Base-by-base conservation (phyloP, 2,888 invertebrate genomes). In the Diaphora mendica region DNA sequence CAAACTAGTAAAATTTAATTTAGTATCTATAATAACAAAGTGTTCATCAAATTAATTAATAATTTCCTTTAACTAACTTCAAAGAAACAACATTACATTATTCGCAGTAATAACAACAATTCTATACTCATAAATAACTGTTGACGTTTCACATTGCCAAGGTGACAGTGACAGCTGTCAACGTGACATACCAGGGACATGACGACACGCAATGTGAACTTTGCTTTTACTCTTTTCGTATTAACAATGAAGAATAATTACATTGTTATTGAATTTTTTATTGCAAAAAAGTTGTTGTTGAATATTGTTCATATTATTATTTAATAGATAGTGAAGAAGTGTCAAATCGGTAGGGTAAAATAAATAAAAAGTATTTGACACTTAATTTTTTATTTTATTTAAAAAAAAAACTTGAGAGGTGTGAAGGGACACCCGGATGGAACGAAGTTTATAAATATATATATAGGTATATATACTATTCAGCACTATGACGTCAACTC, bases 161-260 rank as follows among this genome's bases (percentile, higher is more conserved):
- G 86, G 87, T 89, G 87, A 88, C 87, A 74, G 77, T 84, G 90
- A 86, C 90, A 88, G 86, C 85, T 89, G 90, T 90, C 89, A 90
- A 74, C 77, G 73, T 88, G 86, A 83, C 79, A 83, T 79, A 74
- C 74, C 73, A 76, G 74, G 83, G 78, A 82, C 79, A 79, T 80
- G 73, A 73, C 70, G 71, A 35, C 68, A 66, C 67, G 67, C 64
- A 39, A 66, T 70, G 55, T 68, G 77, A 66, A 79, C 26, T 76
- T 81, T 72, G 66, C 70, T 64, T 74, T 74, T 70, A 59, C 69
- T 62, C 70, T 70, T 71, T 76, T 77, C 74, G 35, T 74, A 55
- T 64, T 51, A 59, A 77, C 59, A 64, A 68, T 73, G 76, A 55
- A 71, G 42, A 48, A 64, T 67, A 66, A 65, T 69, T 73, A 17